Evolutionary conservation across 2,113 vertebrate genomes (phyloP), one percentile per base, ranked within the genome.

Genomic region (Corvus moneduloides): DNA sequence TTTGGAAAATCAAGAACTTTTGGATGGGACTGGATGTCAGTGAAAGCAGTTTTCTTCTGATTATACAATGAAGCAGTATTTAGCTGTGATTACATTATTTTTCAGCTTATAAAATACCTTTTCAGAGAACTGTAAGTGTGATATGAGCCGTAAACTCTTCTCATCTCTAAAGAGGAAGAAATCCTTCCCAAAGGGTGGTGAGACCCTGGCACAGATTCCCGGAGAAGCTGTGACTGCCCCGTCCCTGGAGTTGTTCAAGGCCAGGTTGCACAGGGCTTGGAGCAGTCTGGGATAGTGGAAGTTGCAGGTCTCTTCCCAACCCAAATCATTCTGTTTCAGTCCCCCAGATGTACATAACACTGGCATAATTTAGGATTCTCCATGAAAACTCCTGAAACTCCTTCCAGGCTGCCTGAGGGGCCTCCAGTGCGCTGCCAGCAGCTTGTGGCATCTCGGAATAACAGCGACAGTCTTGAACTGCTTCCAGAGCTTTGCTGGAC

Each of bases 261-360:
- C 22, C 59, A 16, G 59, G 15, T 0, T 74, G 86, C 64, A 39
- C 1, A 1, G 8, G 8, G 7, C 12, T 69, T 69, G 58, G 58
- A 64, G 20, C 49, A 32, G 0, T n/a, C 75, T 48, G 49, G 27
- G 7, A 3, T 2, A 1, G 8, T 52, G 37, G 32, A 5, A 59
- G 10, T 3, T 35, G 0, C 37, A 64, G 67, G 3, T 80, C 32
- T 32, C 4, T 64, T 35, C 59, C 32, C 22, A 18, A 3, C 43
- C 58, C 66, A 71, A 19, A 64, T 15, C 2, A 2, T 32, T 43
- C 43, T 49, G 18, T 52, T 52, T 55, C 32, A 39, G 6, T 48
- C 9, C 21, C 39, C 22, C 23, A 37, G n/a, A 5, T 20, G 12
- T 2, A 4, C 8, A 0, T 11, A 77, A 30, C 0, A 0, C 30